Conservation (phyloP, 2,797 vertebrate genomes). For the Crypturellus tataupa region DNA sequence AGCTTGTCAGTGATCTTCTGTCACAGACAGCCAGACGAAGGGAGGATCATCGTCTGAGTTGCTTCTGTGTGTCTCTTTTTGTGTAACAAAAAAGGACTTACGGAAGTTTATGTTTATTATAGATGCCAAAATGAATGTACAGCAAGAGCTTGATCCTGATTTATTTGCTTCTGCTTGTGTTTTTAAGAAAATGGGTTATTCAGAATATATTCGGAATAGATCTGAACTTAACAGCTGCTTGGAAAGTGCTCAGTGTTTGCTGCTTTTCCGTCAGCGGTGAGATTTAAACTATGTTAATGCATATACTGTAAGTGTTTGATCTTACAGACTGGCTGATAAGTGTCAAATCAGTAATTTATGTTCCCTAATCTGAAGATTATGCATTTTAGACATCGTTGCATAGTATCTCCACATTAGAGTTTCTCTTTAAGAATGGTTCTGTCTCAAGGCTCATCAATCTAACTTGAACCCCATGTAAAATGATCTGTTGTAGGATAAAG, state of each 20-base stretch:
- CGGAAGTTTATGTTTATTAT: neutral
- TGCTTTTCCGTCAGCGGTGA: neutral
- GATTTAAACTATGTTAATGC: neutral
- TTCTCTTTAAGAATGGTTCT: neutral
- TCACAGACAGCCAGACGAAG: neutral
- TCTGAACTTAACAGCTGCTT: neutral
- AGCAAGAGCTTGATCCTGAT: neutral
- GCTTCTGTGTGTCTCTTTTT: neutral
- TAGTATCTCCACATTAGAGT: neutral
- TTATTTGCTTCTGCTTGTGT: neutral
- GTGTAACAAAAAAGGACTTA: neutral
- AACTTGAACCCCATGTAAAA: neutral
- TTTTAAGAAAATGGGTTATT: neutral
- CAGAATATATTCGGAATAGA: neutral
- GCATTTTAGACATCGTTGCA: neutral
- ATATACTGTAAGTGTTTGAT: neutral
- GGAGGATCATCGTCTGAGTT: neutral
- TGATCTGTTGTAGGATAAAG: neutral
- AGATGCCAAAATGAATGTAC: neutral
- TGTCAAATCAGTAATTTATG: neutral
- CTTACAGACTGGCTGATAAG: neutral
- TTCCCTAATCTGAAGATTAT: neutral
- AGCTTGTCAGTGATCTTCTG: neutral
- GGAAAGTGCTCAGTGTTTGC: neutral
- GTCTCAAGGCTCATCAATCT: neutral